phyloP scores from a whole-genome alignment of 1,140 invertebrate genomes.

The Drosophila nasuta region DNA sequence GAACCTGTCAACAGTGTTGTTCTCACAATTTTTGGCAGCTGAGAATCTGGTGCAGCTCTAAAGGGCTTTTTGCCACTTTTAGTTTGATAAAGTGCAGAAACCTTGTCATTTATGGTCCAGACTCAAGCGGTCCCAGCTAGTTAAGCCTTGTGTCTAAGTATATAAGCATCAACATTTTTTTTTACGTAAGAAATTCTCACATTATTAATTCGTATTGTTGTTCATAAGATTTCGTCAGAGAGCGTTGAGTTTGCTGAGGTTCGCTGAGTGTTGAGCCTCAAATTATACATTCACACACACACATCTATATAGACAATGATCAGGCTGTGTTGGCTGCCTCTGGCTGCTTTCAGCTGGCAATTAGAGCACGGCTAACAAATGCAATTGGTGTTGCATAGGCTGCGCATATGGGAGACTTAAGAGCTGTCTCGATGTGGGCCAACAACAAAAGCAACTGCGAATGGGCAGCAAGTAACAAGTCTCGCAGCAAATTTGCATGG shows the following conservation, averaged over 20 bases:
- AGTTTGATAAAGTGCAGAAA: slow-evolving; percentile 46
- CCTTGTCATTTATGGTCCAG: slow-evolving; percentile 26
- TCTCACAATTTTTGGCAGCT: slow-evolving; percentile 26
- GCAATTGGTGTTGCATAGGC: slow-evolving; percentile 34
- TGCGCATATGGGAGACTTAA: slow-evolving; percentile 15
- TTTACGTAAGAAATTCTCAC: slow-evolving; percentile 80
- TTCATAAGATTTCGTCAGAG: slow-evolving; percentile 60
- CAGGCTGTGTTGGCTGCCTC: slow-evolving; percentile 23
- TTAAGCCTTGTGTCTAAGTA: slow-evolving; percentile 4
- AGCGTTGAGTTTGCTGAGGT: slow-evolving; percentile 16
- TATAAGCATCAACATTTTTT: slow-evolving; percentile 25
- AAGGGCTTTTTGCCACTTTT: slow-evolving; percentile 34
- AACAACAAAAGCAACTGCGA: slow-evolving; percentile 24
- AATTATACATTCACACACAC: slow-evolving; percentile 51
- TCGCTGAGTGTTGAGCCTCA: slow-evolving; percentile 46
- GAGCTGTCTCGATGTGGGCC: slow-evolving; percentile 31
- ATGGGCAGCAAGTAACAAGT: slow-evolving; percentile 48
- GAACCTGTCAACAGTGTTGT: slow-evolving; percentile 6
- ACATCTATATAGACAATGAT: slow-evolving; percentile 54
- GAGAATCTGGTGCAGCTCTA: slow-evolving; percentile 29
- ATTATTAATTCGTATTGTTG: slow-evolving; percentile 75
- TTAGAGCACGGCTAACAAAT: slow-evolving; percentile 48
- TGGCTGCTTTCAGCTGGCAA: slow-evolving; percentile 41
- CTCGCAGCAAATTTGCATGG: slow-evolving; percentile 74
- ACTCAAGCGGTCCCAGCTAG: slow-evolving; percentile 28